A percentile compares a stretch with the other conserved stretches of the same genome.
Conservation (phyloP, 2,797 vertebrate species). For the Enteromius thamalakanensis region DNA sequence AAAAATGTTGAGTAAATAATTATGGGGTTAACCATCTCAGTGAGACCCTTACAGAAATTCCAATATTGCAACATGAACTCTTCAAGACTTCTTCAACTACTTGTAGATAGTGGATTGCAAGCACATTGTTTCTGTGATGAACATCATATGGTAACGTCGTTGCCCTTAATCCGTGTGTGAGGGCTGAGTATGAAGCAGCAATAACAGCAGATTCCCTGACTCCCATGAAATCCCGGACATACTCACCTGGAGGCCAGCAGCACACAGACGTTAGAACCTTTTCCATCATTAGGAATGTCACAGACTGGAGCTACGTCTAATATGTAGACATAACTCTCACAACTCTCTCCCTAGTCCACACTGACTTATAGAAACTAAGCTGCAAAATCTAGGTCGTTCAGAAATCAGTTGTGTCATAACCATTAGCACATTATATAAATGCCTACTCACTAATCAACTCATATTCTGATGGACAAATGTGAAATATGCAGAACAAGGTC, state of each 20-base stretch:
- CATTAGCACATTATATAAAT: not conserved
- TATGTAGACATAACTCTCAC: not conserved
- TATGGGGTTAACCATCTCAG: not conserved
- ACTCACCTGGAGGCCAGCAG: not conserved
- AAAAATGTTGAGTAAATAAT: not conserved
- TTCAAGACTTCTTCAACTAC: constrained; percentile 2
- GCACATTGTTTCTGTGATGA: not conserved
- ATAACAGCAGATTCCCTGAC: constrained; percentile 3
- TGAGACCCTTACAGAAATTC: not conserved
- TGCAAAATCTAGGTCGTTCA: constrained; percentile 10
- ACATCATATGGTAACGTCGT: not conserved
- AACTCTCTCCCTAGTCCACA: not conserved
- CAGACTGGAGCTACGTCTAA: not conserved
- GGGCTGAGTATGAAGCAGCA: not conserved
- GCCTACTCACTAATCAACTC: not conserved
- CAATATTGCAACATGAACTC: not conserved
- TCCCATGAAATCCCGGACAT: constrained; percentile 2
- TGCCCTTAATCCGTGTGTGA: not conserved
- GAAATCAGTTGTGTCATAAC: constrained; percentile 1
- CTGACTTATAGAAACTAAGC: constrained; percentile 10
- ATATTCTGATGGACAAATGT: not conserved
- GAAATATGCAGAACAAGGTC: not conserved
- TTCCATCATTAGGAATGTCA: constrained; percentile 22
- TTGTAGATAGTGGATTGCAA: not conserved
- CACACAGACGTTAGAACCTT: not conserved